These are phyloP conservation scores for Lates japonicus DNA, from an alignment of 2,797 vertebrate genomes.

Conservation along the genomic window DNA sequence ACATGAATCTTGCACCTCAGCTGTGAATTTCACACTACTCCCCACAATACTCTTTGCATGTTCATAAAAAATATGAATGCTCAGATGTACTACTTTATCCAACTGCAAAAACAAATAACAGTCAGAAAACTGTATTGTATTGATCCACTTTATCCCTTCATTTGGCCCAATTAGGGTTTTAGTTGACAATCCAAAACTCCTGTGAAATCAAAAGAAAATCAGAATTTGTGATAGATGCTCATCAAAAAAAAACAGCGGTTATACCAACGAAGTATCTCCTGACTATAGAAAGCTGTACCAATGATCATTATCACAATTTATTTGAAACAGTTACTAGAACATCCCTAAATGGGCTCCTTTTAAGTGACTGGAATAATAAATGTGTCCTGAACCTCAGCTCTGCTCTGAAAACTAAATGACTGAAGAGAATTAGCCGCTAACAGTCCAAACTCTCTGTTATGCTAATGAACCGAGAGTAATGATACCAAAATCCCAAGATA, in stretches of 20 bases:
- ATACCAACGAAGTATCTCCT: conserved; percentile 21
- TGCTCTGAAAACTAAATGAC: conserved; percentile 36
- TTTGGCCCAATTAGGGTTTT: conserved; percentile 33
- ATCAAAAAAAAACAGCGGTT: neutral
- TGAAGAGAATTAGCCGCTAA: conserved; percentile 37
- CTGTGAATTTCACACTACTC: conserved; percentile 49
- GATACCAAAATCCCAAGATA: conserved; percentile 58
- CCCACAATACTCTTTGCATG: conserved; percentile 35
- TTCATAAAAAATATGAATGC: conserved; percentile 38
- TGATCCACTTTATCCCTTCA: conserved; percentile 30
- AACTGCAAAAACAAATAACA: conserved; percentile 1
- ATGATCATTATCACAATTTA: conserved; percentile 52
- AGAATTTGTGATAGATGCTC: conserved; percentile 7
- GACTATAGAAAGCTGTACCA: conserved; percentile 10
- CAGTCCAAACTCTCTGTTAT: conserved; percentile 53
- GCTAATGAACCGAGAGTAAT: conserved; percentile 56
- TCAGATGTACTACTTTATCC: neutral
- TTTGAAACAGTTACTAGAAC: conserved; percentile 43
- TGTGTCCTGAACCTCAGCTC: conserved; percentile 30
- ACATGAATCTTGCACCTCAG: conserved; percentile 28
- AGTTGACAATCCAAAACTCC: neutral
- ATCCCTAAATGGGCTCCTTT: conserved; percentile 39
- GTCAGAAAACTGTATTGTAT: neutral
- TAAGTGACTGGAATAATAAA: conserved; percentile 62
- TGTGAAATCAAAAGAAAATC: conserved; percentile 1